Base-by-base conservation (phyloP, 2,797 vertebrate genomes). In the Enteromius afrohamiltoni region DNA sequence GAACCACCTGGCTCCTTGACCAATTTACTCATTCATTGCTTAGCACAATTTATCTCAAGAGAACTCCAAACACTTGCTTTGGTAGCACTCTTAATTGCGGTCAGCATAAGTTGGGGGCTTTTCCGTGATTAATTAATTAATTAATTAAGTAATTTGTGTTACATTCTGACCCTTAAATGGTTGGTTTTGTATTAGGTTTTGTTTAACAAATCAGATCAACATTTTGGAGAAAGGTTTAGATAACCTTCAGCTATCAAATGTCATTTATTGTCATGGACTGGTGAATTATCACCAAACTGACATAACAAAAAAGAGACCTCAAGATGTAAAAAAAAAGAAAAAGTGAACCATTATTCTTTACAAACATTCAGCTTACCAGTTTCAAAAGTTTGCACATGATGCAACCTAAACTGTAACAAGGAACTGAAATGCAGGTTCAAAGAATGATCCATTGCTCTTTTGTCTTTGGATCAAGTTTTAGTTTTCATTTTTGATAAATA, bases 281-380 rank as follows among this genome's bases (percentile, higher is more conserved):
- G 17, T 51, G 23, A 19, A 51, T 51, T 51, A 71, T 49, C 8
- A 49, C 8, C 45, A 71, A 71, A 71, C 16, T 49, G 42, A 49
- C 47, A 29, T 26, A 49, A 29, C 40, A 70, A 47, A 29, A 47
- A 40, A 29, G 0, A 49, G 19, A 73, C 16, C 5, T 51, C 23
- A 4, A 71, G 23, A 73, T 73, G 31, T 31, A 34, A 71, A 29
- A 37, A 40, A 0, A 40, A 26, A 73, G 37, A 67, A 11, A 37
- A 73, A 19, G 26, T 51, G 49, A 71, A 71, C 8, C 23, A 71
- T 71, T 71, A 71, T 49, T 71, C 69, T 29, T 29, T 17, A 29
- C 23, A 73, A 73, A 73, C 45, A 71, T 71, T 71, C 2, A 11
- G 21, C 29, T 31, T 13, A 5, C 26, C 1, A 9, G n/a, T 71